phyloP scores from a whole-genome alignment of 2,113 vertebrate species.

The Lophius piscatorius region DNA sequence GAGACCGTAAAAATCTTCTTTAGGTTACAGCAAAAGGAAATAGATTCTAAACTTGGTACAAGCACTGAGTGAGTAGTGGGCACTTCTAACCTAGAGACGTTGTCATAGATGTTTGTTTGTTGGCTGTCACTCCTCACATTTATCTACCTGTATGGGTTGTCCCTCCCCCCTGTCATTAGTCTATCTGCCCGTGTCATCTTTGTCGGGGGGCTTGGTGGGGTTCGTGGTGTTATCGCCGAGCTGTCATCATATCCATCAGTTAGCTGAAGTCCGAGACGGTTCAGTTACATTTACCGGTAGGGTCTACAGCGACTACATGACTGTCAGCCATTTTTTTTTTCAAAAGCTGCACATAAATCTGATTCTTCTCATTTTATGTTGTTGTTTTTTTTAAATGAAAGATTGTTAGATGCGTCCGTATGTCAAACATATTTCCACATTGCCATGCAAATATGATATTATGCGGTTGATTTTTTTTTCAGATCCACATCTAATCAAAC shows the following conservation, averaged over 20 bases:
- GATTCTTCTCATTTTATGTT: no score
- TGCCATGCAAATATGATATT: no score
- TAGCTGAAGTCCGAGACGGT: conserved; percentile 29
- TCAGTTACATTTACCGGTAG: conserved; percentile 37
- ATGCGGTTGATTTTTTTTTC: no score
- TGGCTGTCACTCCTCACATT: conserved; percentile 33
- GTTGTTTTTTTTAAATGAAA: no score
- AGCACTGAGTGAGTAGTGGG: not conserved
- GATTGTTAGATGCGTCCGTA: no score
- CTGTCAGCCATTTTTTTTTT: not conserved
- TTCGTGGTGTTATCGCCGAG: conserved; percentile 43
- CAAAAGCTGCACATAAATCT: no score
- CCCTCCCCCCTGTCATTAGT: conserved; percentile 42
- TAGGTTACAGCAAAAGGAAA: not conserved
- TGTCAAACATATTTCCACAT: no score
- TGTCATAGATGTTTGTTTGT: not conserved
- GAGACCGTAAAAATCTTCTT: conserved; percentile 20
- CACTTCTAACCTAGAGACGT: not conserved
- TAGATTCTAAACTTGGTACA: not conserved
- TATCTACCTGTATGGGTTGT: conserved; percentile 41
- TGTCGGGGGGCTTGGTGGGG: conserved; percentile 15
- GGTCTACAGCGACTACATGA: not conserved
- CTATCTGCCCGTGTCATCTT: conserved; percentile 57
- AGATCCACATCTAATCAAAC: not conserved
- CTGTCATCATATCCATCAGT: conserved; percentile 55